Evolutionary conservation across 1,140 invertebrate species (phyloP).

Genomic region (Apis mellifera): Amel_HAv3.1 CM009935.2:1890501-1891000

Average conservation of each 20-base stretch:
- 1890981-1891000: no score
- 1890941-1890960: no score
- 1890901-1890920: no score
- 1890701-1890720: constrained; percentile 1
- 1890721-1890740: not conserved
- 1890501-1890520: constrained; percentile 52
- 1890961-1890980: no score
- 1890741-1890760: not conserved
- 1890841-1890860: no score
- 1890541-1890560: constrained; percentile 37
- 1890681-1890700: constrained; percentile 2
- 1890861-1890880: no score
- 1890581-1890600: constrained; percentile 68
- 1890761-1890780: constrained; percentile 1
- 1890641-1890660: constrained; percentile 44
- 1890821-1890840: no score
- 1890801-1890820: no score
- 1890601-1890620: constrained; percentile 62
- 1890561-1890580: constrained; percentile 45
- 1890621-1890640: constrained; percentile 64
- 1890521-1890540: constrained; percentile 56
- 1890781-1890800: not conserved
- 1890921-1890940: no score
- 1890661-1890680: constrained; percentile 11
- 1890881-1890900: no score